These are phyloP conservation scores for Poeciliopsis infans DNA, from an alignment of 2,797 vertebrate genomes.

Conservation along the genomic window DNA sequence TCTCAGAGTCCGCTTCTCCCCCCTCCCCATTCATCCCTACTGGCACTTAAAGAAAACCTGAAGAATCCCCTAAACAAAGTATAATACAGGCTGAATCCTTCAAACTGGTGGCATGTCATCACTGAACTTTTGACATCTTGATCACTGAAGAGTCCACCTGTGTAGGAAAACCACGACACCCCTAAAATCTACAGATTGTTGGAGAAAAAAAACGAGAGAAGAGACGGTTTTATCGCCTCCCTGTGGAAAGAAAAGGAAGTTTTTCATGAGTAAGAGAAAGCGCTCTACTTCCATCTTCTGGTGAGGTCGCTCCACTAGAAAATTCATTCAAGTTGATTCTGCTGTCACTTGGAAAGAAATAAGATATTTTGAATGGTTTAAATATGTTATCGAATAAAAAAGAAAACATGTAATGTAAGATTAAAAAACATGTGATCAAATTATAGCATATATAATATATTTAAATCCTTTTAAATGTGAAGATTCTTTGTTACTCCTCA, in stretches of 20 bases:
- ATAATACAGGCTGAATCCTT: slow-evolving; percentile 58
- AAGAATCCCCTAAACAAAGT: slow-evolving; percentile 61
- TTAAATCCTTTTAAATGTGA: neutral
- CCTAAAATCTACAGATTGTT: slow-evolving; percentile 19
- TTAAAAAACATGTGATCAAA: neutral
- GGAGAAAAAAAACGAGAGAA: neutral
- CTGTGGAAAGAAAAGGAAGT: slow-evolving; percentile 21
- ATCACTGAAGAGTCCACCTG: slow-evolving; percentile 40
- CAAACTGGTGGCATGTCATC: slow-evolving; percentile 48
- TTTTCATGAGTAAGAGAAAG: neutral
- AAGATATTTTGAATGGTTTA: neutral
- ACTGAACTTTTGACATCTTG: slow-evolving; percentile 40
- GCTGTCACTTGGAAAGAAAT: neutral
- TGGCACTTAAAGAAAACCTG: slow-evolving; percentile 57
- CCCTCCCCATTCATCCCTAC: slow-evolving; percentile 27
- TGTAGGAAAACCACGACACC: slow-evolving; percentile 45
- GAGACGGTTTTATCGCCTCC: slow-evolving; percentile 20
- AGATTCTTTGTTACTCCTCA: neutral
- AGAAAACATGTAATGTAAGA: neutral
- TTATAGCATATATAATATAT: neutral
- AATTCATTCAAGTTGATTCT: neutral
- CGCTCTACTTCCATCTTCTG: slow-evolving; percentile 55
- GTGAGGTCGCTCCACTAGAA: neutral
- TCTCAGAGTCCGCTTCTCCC: slow-evolving; percentile 27
- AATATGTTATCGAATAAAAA: neutral